Evolutionary conservation across 2,888 invertebrate species (phyloP), one percentile per base, ranked within the genome.

Genomic region (Oxytorus armatus): DNA sequence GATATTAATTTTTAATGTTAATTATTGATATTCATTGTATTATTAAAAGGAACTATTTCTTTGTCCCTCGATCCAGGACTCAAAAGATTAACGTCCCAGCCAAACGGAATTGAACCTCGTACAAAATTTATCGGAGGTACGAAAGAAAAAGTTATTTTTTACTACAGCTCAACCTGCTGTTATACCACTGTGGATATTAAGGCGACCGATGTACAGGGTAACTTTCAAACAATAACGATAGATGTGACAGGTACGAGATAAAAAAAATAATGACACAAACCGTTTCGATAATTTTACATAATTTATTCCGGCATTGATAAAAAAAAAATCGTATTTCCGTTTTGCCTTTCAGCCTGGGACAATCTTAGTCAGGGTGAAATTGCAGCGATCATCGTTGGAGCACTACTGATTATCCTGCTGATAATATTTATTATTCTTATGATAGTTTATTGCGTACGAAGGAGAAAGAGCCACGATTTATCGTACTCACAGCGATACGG

Each of bases 111-210:
- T 33, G 92, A 94, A 57, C 94, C 96, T 85, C 93, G 94, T 33
- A 92, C 93, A 47, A 93, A 93, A 29, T 96, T 95, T 88, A 93
- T 94, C 33, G 87, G 95, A 0, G 97, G 97, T 0, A 94, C 95
- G 0, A 94, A 93, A 33, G 94, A 95, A 33, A 93, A 94, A 36
- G 93, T 96, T 0, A 92, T 92, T 11, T 95, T 95, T 0, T 94
- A 94, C 1, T 96, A 96, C 89, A 93, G 95, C 16, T 94, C 95
- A 0, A 95, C 95, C 0, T 97, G 97, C 88, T 97, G 96, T 88
- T 93, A 95, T 4, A 94, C 95, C 0, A 93, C 94, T 63, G 93
- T 96, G 0, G 92, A 95, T 42, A 90, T 97, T 3, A 94, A 93
- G 0, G 96, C 96, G 0, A 93, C 94, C 8, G 96, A 97, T 89